Evolutionary conservation across 2,888 invertebrate genomes (phyloP), one percentile per base, ranked within the genome.

Genomic region (Drosophila cracens): DNA sequence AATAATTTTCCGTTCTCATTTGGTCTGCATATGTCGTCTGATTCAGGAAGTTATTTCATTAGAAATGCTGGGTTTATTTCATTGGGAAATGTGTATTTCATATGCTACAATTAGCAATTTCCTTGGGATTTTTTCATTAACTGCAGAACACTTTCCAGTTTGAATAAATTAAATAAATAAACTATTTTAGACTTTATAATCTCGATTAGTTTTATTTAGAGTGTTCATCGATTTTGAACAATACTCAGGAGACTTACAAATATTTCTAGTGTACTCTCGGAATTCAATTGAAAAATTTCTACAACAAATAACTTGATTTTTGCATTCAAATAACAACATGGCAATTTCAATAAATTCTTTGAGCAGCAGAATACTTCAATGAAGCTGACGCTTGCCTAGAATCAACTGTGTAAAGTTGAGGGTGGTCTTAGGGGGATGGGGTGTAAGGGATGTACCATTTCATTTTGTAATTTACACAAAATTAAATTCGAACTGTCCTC

Each of bases 401-500:
- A 7, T 13, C 66, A 76, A 80, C 52, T 62, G 59, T 73, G 68
- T 56, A 57, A 57, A 38, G 31, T 51, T 62, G 13, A 7, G 10
- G 43, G 8, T 8, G 34, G 36, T 46, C 46, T 46, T 3, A 27
- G 18, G 36, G 33, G 7, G 21, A 33, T 25, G 16, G 59, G 5
- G 6, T 5, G 43, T 10, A 36, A 43, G 34, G 48, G 40, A 49
- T 71, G 52, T 65, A 62, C 59, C 68, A 67, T 66, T 79, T 79
- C 58, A 64, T 52, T 68, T 79, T 87, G 85, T 87, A 89, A 89
- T 89, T 87, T 87, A 86, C 86, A 87, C 88, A 87, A 85, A 81
- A 86, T 86, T 89, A 87, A 89, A 87, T 87, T 89, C 85, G 74
- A 82, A 87, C 68, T 86, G 88, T 86, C 83, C 88, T 77, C 59